Evolutionary conservation across 1,140 invertebrate genomes (phyloP).

Genomic region (Leptopilina clavipes): DNA sequence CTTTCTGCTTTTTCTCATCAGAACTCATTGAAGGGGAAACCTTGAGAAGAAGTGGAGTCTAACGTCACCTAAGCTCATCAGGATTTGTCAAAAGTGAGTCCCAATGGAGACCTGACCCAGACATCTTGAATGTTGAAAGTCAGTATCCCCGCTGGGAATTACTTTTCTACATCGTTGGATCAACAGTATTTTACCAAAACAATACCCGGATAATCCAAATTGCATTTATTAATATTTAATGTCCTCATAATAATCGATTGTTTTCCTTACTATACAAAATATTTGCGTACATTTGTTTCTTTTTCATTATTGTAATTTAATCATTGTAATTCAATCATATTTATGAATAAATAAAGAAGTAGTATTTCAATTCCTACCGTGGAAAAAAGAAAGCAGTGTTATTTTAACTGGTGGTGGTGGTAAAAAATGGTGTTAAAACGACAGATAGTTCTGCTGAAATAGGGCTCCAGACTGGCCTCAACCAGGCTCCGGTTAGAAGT

Average conservation of each 20-base stretch:
- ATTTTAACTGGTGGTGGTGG: no score
- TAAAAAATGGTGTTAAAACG: no score
- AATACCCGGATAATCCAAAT: not conserved
- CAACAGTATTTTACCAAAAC: not conserved
- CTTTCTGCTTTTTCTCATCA: not conserved
- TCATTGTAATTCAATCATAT: no score
- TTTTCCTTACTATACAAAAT: not conserved
- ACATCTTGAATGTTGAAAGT: not conserved
- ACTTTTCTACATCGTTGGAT: slow-evolving; percentile 17
- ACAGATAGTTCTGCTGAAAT: no score
- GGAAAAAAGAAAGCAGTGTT: no score
- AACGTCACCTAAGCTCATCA: slow-evolving; percentile 17
- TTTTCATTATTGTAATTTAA: no score
- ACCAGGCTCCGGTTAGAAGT: no score
- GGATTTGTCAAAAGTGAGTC: slow-evolving; percentile 29
- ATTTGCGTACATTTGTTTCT: not conserved
- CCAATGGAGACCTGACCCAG: slow-evolving; percentile 4
- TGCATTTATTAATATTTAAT: slow-evolving; percentile 2
- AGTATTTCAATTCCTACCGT: no score
- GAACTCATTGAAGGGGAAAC: not conserved
- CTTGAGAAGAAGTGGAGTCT: not conserved
- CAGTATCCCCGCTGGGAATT: not conserved
- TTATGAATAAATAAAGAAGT: no score
- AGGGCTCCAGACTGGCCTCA: no score
- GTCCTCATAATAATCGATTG: not conserved